phyloP scores from a whole-genome alignment of 2,113 vertebrate genomes.

The Chrysemys picta region DNA sequence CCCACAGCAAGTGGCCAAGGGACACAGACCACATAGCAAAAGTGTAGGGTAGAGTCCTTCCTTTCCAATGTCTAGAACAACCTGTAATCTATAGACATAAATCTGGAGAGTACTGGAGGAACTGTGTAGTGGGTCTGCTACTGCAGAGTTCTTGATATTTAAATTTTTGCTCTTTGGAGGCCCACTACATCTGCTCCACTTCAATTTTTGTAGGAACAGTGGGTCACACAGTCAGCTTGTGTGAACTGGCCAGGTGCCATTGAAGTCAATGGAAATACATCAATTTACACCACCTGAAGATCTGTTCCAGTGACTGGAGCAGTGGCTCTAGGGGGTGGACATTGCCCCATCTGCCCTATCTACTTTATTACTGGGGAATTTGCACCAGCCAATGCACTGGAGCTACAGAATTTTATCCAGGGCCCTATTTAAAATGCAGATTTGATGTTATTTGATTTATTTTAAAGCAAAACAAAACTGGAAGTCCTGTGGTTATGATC shows the following conservation, averaged over 20 bases:
- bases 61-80: not conserved
- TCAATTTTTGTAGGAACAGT: not conserved
- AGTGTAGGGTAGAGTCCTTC: not conserved
- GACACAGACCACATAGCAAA: not conserved
- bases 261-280: not conserved
- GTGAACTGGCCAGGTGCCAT: not conserved
- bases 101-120: not conserved
- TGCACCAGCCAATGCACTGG: not conserved
- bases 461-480: not conserved
- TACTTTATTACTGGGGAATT: not conserved
- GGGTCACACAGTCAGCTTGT: not conserved
- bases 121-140: not conserved
- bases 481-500: not conserved
- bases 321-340: not conserved
- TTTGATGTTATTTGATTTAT: fast-evolving
- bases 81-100: not conserved
- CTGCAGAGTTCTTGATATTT: not conserved
- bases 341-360: not conserved
- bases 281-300: not conserved
- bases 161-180: not conserved
- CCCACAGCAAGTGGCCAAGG: not conserved
- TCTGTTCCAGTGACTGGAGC: not conserved
- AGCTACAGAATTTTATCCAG: not conserved
- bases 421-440: not conserved
- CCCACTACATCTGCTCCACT: not conserved